Conservation (phyloP, 2,888 invertebrate genomes). For the Hypsopygia costalis region DNA sequence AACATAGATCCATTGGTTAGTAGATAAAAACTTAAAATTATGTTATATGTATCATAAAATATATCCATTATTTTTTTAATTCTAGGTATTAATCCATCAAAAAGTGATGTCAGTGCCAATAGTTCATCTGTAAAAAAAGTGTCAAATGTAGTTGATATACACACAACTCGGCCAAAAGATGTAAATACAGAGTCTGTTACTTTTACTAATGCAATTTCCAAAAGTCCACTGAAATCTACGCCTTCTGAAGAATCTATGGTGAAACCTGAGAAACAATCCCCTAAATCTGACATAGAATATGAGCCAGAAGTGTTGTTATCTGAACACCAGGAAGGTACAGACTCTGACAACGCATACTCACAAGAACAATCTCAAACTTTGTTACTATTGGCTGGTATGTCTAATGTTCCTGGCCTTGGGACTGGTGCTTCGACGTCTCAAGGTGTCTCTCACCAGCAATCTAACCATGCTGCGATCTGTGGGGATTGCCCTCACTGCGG, state of each 20-base stretch:
- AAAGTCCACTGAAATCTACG: constrained; percentile 54
- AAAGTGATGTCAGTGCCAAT: constrained; percentile 57
- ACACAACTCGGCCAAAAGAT: constrained; percentile 51
- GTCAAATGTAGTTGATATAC: constrained; percentile 47
- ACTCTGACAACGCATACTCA: constrained; percentile 51
- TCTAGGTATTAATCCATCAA: constrained; percentile 71
- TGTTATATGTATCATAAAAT: no score
- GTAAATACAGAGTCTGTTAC: constrained; percentile 42
- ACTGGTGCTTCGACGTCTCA: constrained; percentile 63
- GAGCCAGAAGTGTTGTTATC: constrained; percentile 72
- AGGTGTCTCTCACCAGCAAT: constrained; percentile 57
- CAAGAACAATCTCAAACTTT: constrained; percentile 66
- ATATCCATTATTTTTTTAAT: constrained; percentile 16
- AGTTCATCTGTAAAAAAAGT: constrained; percentile 54
- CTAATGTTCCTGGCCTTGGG: constrained; percentile 46
- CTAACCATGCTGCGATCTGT: constrained; percentile 77
- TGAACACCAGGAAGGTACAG: constrained; percentile 64
- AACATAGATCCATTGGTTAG: no score
- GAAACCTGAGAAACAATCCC: constrained; percentile 69
- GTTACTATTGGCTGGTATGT: constrained; percentile 63
- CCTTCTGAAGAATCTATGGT: constrained; percentile 51
- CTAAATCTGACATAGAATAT: constrained; percentile 68
- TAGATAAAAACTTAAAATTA: no score
- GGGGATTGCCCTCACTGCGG: constrained; percentile 86
- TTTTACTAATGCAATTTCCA: constrained; percentile 43